A percentile compares a stretch with the other conserved stretches of the same genome.
Evolutionary conservation across 2,113 vertebrate species (phyloP).

Genomic region (Xiphophorus couchianus): DNA sequence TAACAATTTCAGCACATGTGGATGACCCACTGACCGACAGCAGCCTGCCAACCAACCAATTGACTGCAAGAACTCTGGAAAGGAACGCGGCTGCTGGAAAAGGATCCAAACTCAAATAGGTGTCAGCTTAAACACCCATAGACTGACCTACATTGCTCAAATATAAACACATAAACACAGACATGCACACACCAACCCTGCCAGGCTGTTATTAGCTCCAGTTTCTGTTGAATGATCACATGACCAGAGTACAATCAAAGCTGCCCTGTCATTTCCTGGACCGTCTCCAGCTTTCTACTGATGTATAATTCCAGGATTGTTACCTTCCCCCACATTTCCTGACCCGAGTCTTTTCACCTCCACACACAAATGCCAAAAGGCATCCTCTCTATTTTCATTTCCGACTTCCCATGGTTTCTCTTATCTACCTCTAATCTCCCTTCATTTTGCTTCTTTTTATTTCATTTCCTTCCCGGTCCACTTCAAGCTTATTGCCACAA

Average conservation of each 20-base stretch:
- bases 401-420: constrained; percentile 16
- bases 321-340: constrained; percentile 15
- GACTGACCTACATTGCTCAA: not conserved
- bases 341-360: constrained; percentile 21
- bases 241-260: constrained; percentile 41
- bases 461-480: constrained; percentile 38
- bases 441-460: constrained; percentile 50
- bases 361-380: constrained; percentile 24
- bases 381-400: constrained; percentile 21
- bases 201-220: constrained; percentile 46
- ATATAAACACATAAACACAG: not conserved
- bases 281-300: constrained; percentile 29
- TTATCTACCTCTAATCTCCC: constrained; percentile 33
- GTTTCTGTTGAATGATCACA: constrained; percentile 54
- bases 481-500: constrained; percentile 44
- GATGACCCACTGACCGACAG: constrained; percentile 50
- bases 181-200: constrained; percentile 26
- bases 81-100: constrained; percentile 12
- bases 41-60: constrained; percentile 45
- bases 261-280: constrained; percentile 44
- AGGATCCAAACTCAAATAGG: constrained; percentile 35
- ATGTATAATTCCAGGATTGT: constrained; percentile 40
- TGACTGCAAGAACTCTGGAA: constrained; percentile 20
- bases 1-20: constrained; percentile 74
- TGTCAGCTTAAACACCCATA: constrained; percentile 33